Conservation (phyloP, 2,797 vertebrate genomes). For the Arvicola amphibius region DNA sequence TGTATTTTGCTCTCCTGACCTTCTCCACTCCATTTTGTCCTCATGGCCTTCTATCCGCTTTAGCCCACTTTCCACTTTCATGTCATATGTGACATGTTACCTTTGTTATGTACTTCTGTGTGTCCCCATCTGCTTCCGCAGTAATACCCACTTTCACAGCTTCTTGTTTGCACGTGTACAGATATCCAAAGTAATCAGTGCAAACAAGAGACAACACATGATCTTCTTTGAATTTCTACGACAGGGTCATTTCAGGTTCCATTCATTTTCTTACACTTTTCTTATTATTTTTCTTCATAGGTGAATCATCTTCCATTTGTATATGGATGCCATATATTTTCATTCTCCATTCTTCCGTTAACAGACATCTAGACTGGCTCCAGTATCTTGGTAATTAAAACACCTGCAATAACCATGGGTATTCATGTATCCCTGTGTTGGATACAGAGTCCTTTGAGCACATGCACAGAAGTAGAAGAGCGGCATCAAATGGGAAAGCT, state of each 20-base stretch:
- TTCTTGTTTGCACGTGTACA: rapidly evolving
- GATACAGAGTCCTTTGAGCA: not conserved
- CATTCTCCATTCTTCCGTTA: not conserved
- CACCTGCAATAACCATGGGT: not conserved
- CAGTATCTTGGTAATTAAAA: not conserved
- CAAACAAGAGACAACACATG: not conserved
- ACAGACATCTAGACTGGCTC: no score
- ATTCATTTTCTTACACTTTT: not conserved
- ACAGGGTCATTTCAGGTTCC: not conserved
- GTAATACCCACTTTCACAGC: not conserved
- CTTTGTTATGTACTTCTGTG: not conserved
- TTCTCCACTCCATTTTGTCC: not conserved
- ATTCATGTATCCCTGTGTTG: rapidly evolving
- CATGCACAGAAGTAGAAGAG: no score
- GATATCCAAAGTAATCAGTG: not conserved
- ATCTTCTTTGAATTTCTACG: not conserved
- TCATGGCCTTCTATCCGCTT: not conserved
- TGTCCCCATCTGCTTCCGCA: not conserved
- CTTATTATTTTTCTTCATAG: not conserved
- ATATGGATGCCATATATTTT: not conserved
- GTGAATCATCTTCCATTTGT: not conserved
- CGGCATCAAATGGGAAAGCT: no score
- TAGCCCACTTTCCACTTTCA: not conserved
- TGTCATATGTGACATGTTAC: no score
- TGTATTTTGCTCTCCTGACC: not conserved